Conservation (phyloP, 2,797 vertebrate genomes). For the Pempheris klunzingeri region DNA sequence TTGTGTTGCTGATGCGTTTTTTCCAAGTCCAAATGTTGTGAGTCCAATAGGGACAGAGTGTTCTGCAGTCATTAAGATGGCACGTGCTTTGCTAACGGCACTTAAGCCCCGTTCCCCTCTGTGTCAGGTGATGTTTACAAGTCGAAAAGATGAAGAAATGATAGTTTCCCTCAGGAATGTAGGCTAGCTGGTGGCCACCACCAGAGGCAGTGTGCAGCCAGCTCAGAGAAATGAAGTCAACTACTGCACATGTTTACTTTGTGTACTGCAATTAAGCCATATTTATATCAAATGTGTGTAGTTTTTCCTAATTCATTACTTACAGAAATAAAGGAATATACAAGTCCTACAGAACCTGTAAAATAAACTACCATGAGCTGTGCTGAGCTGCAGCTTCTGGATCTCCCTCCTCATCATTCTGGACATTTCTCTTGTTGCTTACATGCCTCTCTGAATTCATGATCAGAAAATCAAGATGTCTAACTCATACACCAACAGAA, state of each 20-base stretch:
- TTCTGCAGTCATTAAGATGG: slow-evolving; percentile 16
- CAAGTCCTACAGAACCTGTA: neutral
- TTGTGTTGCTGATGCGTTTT: neutral
- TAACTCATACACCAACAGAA: neutral
- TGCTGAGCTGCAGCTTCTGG: neutral
- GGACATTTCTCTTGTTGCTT: neutral
- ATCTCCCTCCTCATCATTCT: neutral
- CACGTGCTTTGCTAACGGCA: slow-evolving; percentile 44
- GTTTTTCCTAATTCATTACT: neutral
- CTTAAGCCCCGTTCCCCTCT: neutral
- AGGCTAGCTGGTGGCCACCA: neutral
- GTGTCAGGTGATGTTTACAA: slow-evolving; percentile 58
- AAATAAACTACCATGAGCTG: neutral
- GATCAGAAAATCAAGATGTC: neutral
- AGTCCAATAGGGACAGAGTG: neutral
- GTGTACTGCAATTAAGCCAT: neutral
- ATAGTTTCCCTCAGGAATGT: slow-evolving; percentile 23
- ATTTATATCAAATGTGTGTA: too few species aligned
- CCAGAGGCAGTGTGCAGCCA: slow-evolving; percentile 1
- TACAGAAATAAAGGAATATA: neutral
- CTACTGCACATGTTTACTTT: neutral
- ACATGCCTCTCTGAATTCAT: neutral
- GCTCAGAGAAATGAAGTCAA: neutral
- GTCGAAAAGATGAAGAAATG: slow-evolving; percentile 31
- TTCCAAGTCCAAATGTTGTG: neutral